Base-by-base conservation (phyloP, 2,888 invertebrate genomes). In the Caenorhabditis wallacei region DNA sequence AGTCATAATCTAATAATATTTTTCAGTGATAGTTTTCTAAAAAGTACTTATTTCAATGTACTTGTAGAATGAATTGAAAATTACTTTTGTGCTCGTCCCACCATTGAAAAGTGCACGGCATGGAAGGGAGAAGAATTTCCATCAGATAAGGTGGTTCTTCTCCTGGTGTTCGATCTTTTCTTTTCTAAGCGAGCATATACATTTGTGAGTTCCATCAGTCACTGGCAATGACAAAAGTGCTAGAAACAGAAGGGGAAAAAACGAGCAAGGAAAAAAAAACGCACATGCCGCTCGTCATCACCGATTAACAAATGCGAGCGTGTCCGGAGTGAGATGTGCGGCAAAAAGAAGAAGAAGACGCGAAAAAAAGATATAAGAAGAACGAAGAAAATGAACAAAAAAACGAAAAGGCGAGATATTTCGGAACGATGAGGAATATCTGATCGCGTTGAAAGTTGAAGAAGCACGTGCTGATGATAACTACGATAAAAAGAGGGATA, bases 281-380 rank as follows among this genome's bases (percentile, higher is more conserved):
- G 66, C 69, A 63, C 54, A 76, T 71, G 71, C 61, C 48, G 46
- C 48, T 76, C 69, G 59, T 78, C 78, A 69, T 69, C 59, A 51
- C 66, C 69, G 69, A 61, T 78, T 78, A 76, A 78, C 68, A 69
- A 78, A 69, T 76, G 68, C 48, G 57, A 56, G 66, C 22, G 75
- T 37, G 66, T 56, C 30, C 24, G 18, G 48, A 56, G 66, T 61
- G 76, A 59, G 68, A 76, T 68, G 68, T 57, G 75, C 40, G 64
- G 64, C 16, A 26, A 24, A 22, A 26, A 70, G 56, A 43, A 69
- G 54, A 43, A 71, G 30, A 46, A 68, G 56, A 59, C 24, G 35
- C 16, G 4, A 48, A 54, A 22, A 54, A 63, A 43, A 46, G 30
- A 24, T 59, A 53, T 20, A 72, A 66, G 63, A 69, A 63, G 51